phyloP scores from a whole-genome alignment of 2,797 vertebrate genomes.

The Galago senegalensis region DNA sequence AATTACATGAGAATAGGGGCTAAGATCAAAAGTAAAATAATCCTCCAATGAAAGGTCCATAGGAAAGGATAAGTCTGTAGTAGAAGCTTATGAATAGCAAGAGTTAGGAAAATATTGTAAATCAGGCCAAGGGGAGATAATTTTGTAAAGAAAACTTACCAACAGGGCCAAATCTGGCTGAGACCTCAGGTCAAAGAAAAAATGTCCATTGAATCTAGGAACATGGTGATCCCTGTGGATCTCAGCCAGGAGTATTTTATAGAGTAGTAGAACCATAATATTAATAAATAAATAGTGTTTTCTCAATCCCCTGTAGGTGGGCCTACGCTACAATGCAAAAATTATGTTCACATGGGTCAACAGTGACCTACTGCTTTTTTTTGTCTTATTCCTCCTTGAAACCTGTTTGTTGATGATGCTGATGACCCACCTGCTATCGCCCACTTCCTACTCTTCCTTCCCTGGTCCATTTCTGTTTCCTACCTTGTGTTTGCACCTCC shows the following conservation, averaged over 20 bases:
- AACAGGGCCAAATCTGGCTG: neutral
- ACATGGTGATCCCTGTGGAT: neutral
- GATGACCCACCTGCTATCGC: neutral
- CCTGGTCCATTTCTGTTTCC: neutral
- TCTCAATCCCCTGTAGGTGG: neutral
- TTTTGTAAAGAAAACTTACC: conserved; percentile 12
- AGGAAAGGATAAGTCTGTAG: neutral
- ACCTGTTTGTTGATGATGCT: neutral
- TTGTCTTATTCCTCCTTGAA: neutral
- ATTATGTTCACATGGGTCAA: neutral
- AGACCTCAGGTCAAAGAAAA: neutral
- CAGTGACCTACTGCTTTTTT: neutral
- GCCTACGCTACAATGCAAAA: neutral
- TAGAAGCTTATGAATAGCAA: neutral
- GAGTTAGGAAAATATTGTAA: neutral
- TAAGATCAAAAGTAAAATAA: neutral
- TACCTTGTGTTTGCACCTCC: neutral
- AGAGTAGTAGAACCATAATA: neutral
- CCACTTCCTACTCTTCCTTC: neutral
- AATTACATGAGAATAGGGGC: neutral
- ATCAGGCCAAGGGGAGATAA: neutral
- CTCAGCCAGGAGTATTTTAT: neutral
- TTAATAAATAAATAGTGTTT: neutral
- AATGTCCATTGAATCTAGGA: neutral
- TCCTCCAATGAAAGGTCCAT: neutral